phyloP scores from a whole-genome alignment of 2,888 invertebrate genomes.

The Dicyrtomina minuta region DNA sequence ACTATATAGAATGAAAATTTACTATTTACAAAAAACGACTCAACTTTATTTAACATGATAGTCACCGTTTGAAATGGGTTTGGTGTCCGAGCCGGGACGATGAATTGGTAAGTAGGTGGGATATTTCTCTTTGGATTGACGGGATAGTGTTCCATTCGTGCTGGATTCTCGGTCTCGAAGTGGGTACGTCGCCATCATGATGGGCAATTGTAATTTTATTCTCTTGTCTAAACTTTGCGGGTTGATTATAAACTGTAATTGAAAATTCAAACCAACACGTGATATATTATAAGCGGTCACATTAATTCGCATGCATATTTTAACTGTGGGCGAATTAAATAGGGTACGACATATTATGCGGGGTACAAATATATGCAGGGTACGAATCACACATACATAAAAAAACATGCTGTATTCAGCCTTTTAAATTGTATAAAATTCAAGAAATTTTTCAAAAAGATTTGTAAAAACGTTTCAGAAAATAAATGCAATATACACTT shows the following conservation, averaged over 20 bases:
- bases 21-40: background rate
- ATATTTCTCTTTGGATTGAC: conserved; percentile 83
- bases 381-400: no score
- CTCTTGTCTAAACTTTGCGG: conserved; percentile 90
- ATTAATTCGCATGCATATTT: no score
- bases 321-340: no score
- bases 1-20: background rate
- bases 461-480: no score
- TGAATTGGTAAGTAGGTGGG: conserved; percentile 76
- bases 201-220: conserved; percentile 86
- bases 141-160: conserved; percentile 60
- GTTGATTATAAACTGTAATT: conserved; percentile 84
- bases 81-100: background rate
- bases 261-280: no score
- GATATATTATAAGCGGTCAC: no score
- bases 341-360: no score
- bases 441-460: no score
- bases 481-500: conserved; percentile 36
- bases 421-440: no score
- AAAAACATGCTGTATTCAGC: no score
- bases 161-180: conserved; percentile 62
- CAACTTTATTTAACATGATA: no score
- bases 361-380: no score
- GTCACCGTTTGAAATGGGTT: background rate
- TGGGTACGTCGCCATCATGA: conserved; percentile 89